Percentiles rank a stretch among this genome's conserved stretches.
Evolutionary conservation across 2,113 vertebrate species (phyloP).

Genomic region (Platysternon megacephalum): DNA sequence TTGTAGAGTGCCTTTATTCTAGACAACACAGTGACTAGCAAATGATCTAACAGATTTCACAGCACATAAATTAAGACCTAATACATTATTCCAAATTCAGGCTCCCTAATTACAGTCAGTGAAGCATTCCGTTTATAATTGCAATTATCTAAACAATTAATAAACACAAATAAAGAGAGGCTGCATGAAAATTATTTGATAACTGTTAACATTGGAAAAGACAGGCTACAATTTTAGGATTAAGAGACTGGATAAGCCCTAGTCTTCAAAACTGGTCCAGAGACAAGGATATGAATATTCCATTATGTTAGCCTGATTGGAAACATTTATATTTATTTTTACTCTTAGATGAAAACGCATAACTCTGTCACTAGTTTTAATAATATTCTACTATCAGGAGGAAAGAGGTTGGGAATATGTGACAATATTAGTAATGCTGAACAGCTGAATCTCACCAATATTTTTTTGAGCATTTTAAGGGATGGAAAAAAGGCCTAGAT

Average conservation of each 20-base stretch:
- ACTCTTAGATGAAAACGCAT: background rate
- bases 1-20: constrained; percentile 85
- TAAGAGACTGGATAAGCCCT: background rate
- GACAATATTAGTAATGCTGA: background rate
- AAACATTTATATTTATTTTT: background rate
- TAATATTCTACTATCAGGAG: background rate
- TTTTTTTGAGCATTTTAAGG: background rate
- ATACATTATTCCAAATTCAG: constrained; percentile 81
- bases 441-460: background rate
- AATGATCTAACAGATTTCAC: constrained; percentile 89
- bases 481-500: background rate
- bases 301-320: background rate
- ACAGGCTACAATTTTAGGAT: constrained; percentile 11
- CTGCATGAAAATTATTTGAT: constrained; percentile 20
- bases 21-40: constrained; percentile 83
- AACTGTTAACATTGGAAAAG: background rate
- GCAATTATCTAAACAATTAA: constrained; percentile 72
- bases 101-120: constrained; percentile 74
- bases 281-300: background rate
- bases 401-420: background rate
- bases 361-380: background rate
- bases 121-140: constrained; percentile 71
- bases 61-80: constrained; percentile 87
- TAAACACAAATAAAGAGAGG: constrained; percentile 48
- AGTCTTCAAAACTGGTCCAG: background rate